A percentile compares a stretch with the other conserved stretches of the same genome.
Evolutionary conservation across 2,888 invertebrate genomes (phyloP).

Genomic region (Ecdyonurus torrentis): DNA sequence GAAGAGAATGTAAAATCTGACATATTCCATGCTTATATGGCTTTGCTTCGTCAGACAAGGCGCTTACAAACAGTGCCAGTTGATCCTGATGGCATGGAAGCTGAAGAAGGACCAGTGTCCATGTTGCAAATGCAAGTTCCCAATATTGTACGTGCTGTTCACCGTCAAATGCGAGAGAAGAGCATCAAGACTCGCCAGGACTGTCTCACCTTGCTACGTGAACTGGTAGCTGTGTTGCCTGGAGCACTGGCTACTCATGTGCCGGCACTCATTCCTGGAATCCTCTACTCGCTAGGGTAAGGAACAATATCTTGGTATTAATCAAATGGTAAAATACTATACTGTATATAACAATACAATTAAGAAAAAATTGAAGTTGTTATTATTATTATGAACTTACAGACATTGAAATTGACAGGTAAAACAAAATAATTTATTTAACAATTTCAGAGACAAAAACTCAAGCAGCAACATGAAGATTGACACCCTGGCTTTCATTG

Average conservation of each 20-base stretch:
- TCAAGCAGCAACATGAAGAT: slow-evolving; percentile 97
- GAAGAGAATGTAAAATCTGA: slow-evolving; percentile 99
- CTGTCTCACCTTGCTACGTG: slow-evolving; percentile 78
- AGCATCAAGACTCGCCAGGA: slow-evolving; percentile 81
- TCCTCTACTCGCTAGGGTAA: slow-evolving; percentile 64
- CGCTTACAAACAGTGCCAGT: slow-evolving; percentile 37
- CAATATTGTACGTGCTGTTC: slow-evolving; percentile 70
- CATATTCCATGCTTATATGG: slow-evolving; percentile 91
- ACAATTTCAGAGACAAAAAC: slow-evolving; percentile 55
- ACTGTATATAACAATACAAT: background rate
- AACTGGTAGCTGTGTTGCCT: slow-evolving; percentile 75
- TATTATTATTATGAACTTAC: background rate
- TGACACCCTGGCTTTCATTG: slow-evolving; percentile 84
- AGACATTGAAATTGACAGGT: background rate
- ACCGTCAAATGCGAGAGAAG: slow-evolving; percentile 70
- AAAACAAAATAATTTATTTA: background rate
- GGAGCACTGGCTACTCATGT: slow-evolving; percentile 76
- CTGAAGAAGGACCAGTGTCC: slow-evolving; percentile 49
- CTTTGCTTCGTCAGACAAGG: slow-evolving; percentile 76
- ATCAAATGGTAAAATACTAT: background rate
- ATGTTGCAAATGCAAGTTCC: slow-evolving; percentile 38
- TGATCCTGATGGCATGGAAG: slow-evolving; percentile 54
- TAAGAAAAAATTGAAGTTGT: background rate
- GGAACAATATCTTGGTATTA: too few species aligned
- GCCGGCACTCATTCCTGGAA: slow-evolving; percentile 70